phyloP scores from a whole-genome alignment of 2,113 vertebrate species.

The Anolis sagrei region DNA sequence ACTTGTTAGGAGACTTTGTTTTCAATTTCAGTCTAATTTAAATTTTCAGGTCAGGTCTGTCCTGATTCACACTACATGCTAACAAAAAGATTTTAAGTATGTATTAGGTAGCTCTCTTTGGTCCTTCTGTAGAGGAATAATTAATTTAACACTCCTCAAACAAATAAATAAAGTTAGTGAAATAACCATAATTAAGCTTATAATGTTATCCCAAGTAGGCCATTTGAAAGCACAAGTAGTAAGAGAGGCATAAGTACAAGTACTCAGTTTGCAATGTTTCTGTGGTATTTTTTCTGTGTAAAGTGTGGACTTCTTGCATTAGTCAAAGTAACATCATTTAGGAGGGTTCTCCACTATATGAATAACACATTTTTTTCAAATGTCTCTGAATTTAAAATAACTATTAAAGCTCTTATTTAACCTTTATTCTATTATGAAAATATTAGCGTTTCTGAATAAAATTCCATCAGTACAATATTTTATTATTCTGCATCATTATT shows the following conservation, averaged over 20 bases:
- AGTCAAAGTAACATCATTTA: conserved; percentile 1
- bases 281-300: not conserved
- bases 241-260: not conserved
- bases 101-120: not conserved
- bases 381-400: conserved; percentile 9
- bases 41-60: not conserved
- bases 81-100: not conserved
- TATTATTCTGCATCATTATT: not conserved
- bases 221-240: not conserved
- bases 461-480: not conserved
- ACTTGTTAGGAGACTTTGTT: not conserved
- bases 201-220: not conserved
- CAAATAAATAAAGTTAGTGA: not conserved
- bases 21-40: not conserved
- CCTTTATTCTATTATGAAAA: not conserved
- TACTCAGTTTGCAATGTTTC: not conserved
- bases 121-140: not conserved
- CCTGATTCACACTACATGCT: not conserved
- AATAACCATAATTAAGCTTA: not conserved
- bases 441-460: not conserved
- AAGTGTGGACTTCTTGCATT: not conserved
- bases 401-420: conserved; percentile 46
- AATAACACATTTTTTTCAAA: not conserved
- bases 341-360: not conserved
- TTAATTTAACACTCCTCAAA: not conserved